Evolutionary conservation across 2,797 vertebrate species (phyloP).

Genomic region (Champsocephalus gunnari): DNA sequence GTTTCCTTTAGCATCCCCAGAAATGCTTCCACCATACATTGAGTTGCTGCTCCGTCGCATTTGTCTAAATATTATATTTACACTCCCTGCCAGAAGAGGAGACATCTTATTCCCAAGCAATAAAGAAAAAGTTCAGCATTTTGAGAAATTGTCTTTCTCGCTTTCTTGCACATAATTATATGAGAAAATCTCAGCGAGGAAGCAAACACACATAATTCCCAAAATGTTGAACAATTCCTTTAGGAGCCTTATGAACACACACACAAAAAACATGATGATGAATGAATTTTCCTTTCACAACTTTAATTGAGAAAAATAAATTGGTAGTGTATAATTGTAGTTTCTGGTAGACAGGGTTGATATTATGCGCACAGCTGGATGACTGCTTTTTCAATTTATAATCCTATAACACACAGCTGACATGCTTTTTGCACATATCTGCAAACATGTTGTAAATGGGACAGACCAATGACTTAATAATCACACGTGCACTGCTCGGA

Average conservation of each 20-base stretch:
- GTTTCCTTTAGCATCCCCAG: too few relatives aligned
- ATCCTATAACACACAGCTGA: background rate
- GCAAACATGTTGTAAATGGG: slow-evolving; percentile 17
- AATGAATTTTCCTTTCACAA: background rate
- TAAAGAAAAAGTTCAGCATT: too few relatives aligned
- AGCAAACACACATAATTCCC: background rate
- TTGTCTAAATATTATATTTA: too few relatives aligned
- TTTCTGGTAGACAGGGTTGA: background rate
- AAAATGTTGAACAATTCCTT: slow-evolving; percentile 1
- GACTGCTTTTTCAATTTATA: slow-evolving; percentile 1
- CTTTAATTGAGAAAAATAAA: background rate
- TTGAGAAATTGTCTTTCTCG: too few relatives aligned
- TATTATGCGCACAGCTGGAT: background rate
- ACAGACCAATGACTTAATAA: slow-evolving; percentile 48
- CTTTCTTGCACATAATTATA: too few relatives aligned
- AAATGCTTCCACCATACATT: too few relatives aligned
- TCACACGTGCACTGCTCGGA: slow-evolving; percentile 31
- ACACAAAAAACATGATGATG: too few relatives aligned
- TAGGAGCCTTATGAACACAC: background rate
- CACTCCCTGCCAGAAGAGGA: too few relatives aligned
- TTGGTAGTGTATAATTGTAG: background rate
- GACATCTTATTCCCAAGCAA: too few relatives aligned
- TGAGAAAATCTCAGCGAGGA: too few relatives aligned
- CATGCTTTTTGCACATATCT: slow-evolving; percentile 10
- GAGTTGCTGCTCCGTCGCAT: too few relatives aligned